These are phyloP conservation scores for Petrocephalus schoutedeni DNA, from an alignment of 2,797 vertebrate genomes.

Conservation along the genomic window DNA sequence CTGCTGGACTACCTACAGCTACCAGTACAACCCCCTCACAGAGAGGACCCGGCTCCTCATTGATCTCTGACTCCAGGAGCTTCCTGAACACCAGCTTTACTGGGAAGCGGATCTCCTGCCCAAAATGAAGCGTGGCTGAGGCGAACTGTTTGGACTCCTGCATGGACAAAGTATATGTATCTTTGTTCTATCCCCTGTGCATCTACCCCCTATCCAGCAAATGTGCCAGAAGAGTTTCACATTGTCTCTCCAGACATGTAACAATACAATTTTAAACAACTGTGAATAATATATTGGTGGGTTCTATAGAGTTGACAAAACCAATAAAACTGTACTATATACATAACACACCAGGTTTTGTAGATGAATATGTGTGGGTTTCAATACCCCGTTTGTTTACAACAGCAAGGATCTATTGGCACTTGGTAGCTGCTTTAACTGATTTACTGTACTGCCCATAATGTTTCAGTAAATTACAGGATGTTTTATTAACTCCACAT, in stretches of 20 bases:
- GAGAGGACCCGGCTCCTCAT: not conserved
- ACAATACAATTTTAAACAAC: not conserved
- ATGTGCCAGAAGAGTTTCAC: not conserved
- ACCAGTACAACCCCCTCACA: not conserved
- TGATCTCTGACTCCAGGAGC: not conserved
- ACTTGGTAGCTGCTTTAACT: not conserved
- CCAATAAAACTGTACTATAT: not conserved
- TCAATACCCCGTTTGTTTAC: not conserved
- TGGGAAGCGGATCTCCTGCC: not conserved
- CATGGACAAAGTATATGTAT: not conserved
- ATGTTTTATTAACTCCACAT: slow-evolving; percentile 4
- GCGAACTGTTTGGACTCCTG: not conserved
- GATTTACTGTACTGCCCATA: not conserved
- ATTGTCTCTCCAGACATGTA: not conserved
- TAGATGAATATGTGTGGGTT: not conserved
- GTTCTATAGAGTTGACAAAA: not conserved
- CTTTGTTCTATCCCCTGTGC: not conserved
- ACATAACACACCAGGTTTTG: not conserved
- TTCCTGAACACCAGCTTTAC: not conserved
- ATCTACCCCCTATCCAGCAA: not conserved
- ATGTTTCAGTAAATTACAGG: not conserved
- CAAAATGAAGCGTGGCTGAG: not conserved
- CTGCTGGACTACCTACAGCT: not conserved
- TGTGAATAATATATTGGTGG: not conserved
- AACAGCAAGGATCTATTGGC: not conserved